Evolutionary conservation across 2,797 vertebrate genomes (phyloP), one percentile per base, ranked within the genome.

Genomic region (Nothura maculosa): DNA sequence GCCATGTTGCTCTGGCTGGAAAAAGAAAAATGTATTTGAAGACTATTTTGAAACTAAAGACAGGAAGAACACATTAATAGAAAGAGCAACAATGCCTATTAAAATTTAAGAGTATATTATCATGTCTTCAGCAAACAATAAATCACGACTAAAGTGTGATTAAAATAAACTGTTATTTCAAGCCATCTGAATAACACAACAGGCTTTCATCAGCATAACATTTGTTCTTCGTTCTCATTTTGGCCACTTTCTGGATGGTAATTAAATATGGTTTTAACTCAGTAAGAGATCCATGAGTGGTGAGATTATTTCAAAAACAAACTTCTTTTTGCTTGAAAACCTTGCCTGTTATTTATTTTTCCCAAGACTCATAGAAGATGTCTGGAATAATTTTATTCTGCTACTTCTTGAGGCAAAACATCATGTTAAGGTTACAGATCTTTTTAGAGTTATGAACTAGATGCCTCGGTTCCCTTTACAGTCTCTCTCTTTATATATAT

Each of bases 221-320:
- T 21, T 90, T 87, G 27, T 45, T 85, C 54, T 92, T 87, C 90
- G 30, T 36, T 87, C 72, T 62, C 42, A 85, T 38, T 78, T 40
- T 54, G 77, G 16, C 25, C 42, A 32, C 28, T 58, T 89, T 85
- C 42, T 93, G 54, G 36, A 50, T n/a, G 85, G 43, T 70, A 30
- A 79, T 77, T 45, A 87, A 95, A 90, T 78, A 69, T 0, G 0
- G 42, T 87, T 87, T 74, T 85, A 75, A 78, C 9, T 83, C 48
- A 68, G 42, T 68, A 82, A 78, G 22, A 93, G 24, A 77, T 85
- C 68, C 15, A 45, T 10, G 18, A 72, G 13, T 72, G 89, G 54
- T 73, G 38, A 94, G 92, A 91, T 58, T 75, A 77, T 62, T 83
- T 34, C 10, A 64, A 89, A 89, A 87, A 40, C 20, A 67, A 89